Base-by-base conservation (phyloP, 2,888 invertebrate species). In the Stenchaetothrips biformis region DNA sequence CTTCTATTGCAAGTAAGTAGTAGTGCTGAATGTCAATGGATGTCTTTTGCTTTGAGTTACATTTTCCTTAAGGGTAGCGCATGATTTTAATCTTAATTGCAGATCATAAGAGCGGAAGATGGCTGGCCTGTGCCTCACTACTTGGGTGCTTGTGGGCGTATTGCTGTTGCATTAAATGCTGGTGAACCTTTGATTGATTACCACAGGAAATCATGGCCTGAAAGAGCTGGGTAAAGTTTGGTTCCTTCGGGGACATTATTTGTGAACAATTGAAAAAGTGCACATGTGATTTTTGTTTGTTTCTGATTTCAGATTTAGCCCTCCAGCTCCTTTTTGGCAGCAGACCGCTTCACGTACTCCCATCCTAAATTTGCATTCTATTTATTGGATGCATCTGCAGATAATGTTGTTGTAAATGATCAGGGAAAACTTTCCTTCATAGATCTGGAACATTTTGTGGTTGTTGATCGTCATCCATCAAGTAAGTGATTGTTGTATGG, bases 361-460 rank as follows among this genome's bases (percentile, higher is more conserved):
- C 90, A 91, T 86, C 87, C 89, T 18, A 83, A 88, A 78, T 92
- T 90, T 86, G 86, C 85, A 80, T 91, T 96, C 83, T 97, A 96
- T 88, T 88, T 95, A 82, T 94, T 95, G 82, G 97, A 97, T 87
- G 88, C 95, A 84, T 93, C 92, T 1, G 88, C 92, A 6, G 95
- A 96, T 86, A 97, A 97, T 86, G 92, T 97, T 84, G 95, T 92
- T 0, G 92, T 94, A 13, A 90, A 92, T 85, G 86, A 88, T 21
- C 85, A 88, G 77, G 89, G 91, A 80, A 88, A 89, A 83, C 88
- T 95, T 7, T 90, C 90, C 80, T 91, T 97, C 83, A 88, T 97
- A 27, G 97, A 97, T 87, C 88, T 95, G 80, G 96, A 96, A 86
- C 92, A 95, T 85, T 87, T 94, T n/a, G 90, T 97, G 74, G 87